Percentiles rank a stretch among this genome's conserved stretches.
Evolutionary conservation across 1,140 invertebrate genomes (phyloP).

Genomic region (Lordiphosa mommai): DNA sequence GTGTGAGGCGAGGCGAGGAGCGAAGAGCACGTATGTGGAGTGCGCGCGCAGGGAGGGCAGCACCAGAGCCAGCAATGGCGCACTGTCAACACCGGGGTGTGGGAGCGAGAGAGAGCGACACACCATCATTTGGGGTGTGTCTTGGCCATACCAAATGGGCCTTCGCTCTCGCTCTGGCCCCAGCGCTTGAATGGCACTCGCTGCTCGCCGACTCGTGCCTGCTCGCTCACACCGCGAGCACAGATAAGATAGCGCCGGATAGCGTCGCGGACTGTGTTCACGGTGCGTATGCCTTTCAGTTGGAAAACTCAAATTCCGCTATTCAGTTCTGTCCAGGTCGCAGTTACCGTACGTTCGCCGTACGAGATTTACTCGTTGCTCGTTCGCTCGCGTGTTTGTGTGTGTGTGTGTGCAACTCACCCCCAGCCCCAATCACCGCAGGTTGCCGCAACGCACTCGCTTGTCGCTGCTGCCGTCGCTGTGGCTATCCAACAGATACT

Average conservation of each 20-base stretch:
- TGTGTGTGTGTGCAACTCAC: conserved; percentile 23
- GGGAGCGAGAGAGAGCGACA: conserved; percentile 12
- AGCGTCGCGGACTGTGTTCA: conserved; percentile 21
- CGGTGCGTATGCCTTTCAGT: conserved; percentile 23
- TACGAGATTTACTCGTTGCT: conserved; percentile 1
- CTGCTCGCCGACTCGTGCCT: conserved; percentile 36
- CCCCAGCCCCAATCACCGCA: conserved; percentile 19
- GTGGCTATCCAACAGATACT: conserved; percentile 66
- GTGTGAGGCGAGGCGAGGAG: conserved; percentile 15
- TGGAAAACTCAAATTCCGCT: conserved; percentile 56
- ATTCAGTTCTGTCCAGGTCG: conserved; percentile 43
- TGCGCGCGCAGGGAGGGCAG: conserved; percentile 12
- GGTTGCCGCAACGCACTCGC: conserved; percentile 43
- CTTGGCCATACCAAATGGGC: conserved; percentile 13
- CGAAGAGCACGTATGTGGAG: neutral
- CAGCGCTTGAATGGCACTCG: conserved; percentile 24
- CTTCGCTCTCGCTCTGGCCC: conserved; percentile 35
- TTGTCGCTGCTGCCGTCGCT: conserved; percentile 12
- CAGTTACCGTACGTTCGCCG: conserved; percentile 11
- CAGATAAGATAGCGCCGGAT: conserved; percentile 49
- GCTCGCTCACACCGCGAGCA: conserved; percentile 34
- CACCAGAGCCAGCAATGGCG: conserved; percentile 54
- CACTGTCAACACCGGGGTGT: conserved; percentile 49
- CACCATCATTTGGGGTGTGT: conserved; percentile 60
- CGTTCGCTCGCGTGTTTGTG: conserved; percentile 9